A percentile compares a stretch with the other conserved stretches of the same genome.
Conservation (phyloP, 2,888 invertebrate species). For the Scaptomyza caliginosa region DNA sequence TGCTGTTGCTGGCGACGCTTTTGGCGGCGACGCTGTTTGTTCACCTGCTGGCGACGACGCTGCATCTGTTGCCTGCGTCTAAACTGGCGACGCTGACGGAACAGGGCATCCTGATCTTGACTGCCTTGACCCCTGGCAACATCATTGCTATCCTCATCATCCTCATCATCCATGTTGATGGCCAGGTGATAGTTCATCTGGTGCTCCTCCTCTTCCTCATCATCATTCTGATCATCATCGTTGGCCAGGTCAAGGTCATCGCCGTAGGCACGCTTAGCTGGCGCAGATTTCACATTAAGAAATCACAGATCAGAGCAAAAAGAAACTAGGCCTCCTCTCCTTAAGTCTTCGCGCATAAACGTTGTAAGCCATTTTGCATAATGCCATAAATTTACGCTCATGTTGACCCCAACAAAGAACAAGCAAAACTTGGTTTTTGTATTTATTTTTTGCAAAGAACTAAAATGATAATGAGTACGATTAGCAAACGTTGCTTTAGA, state of each 20-base stretch:
- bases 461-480: constrained; percentile 70
- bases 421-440: constrained; percentile 17
- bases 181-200: constrained; percentile 12
- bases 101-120: constrained; percentile 20
- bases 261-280: background rate
- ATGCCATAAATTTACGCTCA: constrained; percentile 63
- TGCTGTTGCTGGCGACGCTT: constrained; percentile 45
- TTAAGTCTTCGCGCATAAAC: constrained; percentile 2
- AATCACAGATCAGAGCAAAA: constrained; percentile 1
- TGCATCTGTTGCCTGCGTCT: constrained; percentile 39
- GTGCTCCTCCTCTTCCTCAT: constrained; percentile 29
- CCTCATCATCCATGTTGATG: constrained; percentile 20
- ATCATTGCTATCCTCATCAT: constrained; percentile 16
- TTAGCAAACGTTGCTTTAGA: constrained; percentile 27
- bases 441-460: constrained; percentile 6
- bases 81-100: constrained; percentile 41
- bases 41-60: constrained; percentile 45
- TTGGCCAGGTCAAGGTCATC: background rate
- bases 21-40: constrained; percentile 52
- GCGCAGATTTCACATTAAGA: background rate
- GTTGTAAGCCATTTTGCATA: constrained; percentile 68
- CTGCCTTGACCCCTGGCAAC: constrained; percentile 28
- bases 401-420: constrained; percentile 38
- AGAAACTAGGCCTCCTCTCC: constrained; percentile 3
- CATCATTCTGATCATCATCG: constrained; percentile 16